These are phyloP conservation scores for Tretioscincus oriximinensis DNA, from an alignment of 2,113 vertebrate species.

Conservation along the genomic window DNA sequence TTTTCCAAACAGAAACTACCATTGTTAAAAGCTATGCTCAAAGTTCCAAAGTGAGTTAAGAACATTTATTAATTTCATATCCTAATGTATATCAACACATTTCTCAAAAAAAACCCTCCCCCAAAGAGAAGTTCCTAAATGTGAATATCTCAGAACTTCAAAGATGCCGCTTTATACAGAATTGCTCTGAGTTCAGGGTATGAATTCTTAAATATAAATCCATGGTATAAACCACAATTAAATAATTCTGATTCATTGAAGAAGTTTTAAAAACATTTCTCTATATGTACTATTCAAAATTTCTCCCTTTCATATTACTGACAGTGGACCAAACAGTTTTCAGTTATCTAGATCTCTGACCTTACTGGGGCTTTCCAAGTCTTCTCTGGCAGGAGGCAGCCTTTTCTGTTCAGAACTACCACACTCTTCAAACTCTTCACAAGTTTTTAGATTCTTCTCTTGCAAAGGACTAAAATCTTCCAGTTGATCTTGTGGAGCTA, in stretches of 20 bases:
- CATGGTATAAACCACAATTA: neutral
- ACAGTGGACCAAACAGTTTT: neutral
- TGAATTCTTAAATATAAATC: neutral
- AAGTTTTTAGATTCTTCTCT: constrained; percentile 69
- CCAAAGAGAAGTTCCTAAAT: neutral
- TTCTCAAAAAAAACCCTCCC: too few species aligned
- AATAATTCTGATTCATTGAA: neutral
- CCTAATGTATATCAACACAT: neutral
- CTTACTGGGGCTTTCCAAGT: constrained; percentile 37
- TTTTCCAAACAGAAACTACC: too few species aligned
- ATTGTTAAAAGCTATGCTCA: neutral
- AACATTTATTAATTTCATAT: neutral
- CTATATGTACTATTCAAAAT: neutral
- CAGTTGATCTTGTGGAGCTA: constrained; percentile 31
- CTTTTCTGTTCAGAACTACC: constrained; percentile 58
- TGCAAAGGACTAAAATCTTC: constrained; percentile 45
- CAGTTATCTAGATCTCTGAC: constrained; percentile 2
- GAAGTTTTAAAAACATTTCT: neutral
- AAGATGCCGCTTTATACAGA: neutral
- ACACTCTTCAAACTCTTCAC: constrained; percentile 41
- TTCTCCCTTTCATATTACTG: neutral
- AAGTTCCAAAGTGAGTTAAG: neutral
- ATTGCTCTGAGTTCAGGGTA: neutral
- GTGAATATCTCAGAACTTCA: neutral
- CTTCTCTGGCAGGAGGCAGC: constrained; percentile 15